Base-by-base conservation (phyloP, 1,140 invertebrate species). In the Aleiodes sp. region DNA sequence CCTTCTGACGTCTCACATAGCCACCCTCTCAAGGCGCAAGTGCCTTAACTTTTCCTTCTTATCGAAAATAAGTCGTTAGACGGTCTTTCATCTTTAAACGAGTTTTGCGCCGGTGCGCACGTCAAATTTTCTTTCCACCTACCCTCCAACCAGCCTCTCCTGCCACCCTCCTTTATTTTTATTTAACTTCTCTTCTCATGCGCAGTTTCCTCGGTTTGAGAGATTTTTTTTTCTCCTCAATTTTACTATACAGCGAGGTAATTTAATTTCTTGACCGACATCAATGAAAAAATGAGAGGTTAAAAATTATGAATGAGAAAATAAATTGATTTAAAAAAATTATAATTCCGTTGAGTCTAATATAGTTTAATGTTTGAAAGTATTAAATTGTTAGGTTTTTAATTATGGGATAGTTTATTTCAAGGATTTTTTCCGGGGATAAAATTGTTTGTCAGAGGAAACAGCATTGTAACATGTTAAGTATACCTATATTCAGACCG, bases 31-130 rank as follows among this genome's bases (percentile, higher is more conserved):
- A 39, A 65, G 43, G 56, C 68, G 73, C 67, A 74, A 79, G 75
- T 79, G 78, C 81, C 79, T 83, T 80, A 85, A 85, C 83, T 85
- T 85, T 85, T 84, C 80, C 82, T 83, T 79, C 83, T 85, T 85
- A 85, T 85, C 81, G 83, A 85, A 86, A 86, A 85, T 86, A 86
- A 85, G 84, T 86, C 84, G 84, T 86, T 86, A 85, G 84, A 71
- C 71, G 74, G 76, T 76, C 84, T 86, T 86, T 86, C 84, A 86
- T 86, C 84, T 85, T 83, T 84, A 86, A 86, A 84, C 82, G 84
- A 85, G 84, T 85, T 86, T 86, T 85, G 67, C 83, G 78, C 71
- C 77, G 79, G 46, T 52, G 46, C 46, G 46, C 46, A 52, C 46
- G 46, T 52, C 46, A 52, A 52, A 52, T 52, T n/a, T 52, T 52